phyloP scores from a whole-genome alignment of 2,113 vertebrate species.

The Leptobrachium ailaonicum region DNA sequence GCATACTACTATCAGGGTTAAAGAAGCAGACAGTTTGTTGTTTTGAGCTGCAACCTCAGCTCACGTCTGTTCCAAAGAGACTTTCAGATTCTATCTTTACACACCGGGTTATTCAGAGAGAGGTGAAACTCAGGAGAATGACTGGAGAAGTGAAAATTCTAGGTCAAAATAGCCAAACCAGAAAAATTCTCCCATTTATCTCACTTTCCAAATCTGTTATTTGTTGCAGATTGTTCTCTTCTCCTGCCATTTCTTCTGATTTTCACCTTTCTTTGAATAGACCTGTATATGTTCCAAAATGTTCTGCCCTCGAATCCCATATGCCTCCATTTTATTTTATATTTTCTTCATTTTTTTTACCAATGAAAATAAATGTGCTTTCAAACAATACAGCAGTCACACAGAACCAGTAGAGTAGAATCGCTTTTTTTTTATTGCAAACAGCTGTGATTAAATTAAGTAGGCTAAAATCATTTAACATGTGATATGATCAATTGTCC shows the following conservation, averaged over 20 bases:
- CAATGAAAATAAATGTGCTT: too few relatives aligned
- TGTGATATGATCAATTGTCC: conserved; percentile 46
- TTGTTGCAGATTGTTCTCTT: too few relatives aligned
- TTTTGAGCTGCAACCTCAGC: conserved; percentile 67
- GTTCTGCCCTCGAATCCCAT: not conserved
- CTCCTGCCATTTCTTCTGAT: too few relatives aligned
- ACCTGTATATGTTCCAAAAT: not conserved
- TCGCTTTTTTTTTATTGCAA: not conserved
- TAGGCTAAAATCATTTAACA: conserved; percentile 11
- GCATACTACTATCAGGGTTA: conserved; percentile 71
- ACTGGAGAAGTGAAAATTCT: too few relatives aligned
- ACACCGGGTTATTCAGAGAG: too few relatives aligned
- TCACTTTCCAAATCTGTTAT: too few relatives aligned
- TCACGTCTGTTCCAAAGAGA: conserved; percentile 73
- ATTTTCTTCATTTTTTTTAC: not conserved
- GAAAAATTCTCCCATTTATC: too few relatives aligned
- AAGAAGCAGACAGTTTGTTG: conserved; percentile 66
- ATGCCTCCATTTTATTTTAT: not conserved
- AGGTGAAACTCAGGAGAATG: too few relatives aligned
- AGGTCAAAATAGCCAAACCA: too few relatives aligned
- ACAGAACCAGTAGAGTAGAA: too few relatives aligned
- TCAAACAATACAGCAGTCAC: too few relatives aligned
- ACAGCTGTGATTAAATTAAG: conserved; percentile 4
- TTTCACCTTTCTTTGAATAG: too few relatives aligned
- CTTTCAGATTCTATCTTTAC: conserved; percentile 67